Base-by-base conservation (phyloP, 2,888 invertebrate species). In the Cephus pygmeus region DNA sequence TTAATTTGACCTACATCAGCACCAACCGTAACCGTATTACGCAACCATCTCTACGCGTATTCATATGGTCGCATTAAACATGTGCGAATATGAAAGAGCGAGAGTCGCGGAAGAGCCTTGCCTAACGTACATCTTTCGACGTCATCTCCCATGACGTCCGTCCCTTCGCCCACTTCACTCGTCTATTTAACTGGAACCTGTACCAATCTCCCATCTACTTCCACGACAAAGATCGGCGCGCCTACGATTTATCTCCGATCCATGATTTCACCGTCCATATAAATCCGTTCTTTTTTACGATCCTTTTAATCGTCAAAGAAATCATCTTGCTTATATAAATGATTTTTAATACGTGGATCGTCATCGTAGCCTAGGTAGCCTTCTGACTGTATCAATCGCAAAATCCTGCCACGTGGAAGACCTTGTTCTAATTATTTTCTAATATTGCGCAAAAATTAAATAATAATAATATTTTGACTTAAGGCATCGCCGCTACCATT, bases 101-200 rank as follows among this genome's bases (percentile, higher is more conserved):
- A 15, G 33, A 71, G 71, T 71, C 71, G 4, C 71, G 71, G 71
- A 71, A 71, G 71, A 71, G 71, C 71, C 71, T 71, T 34, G 31
- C 71, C 71, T 71, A 71, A 56, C 23, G 2, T 23, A 23, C 56
- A 15, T 23, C 23, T 15, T 9, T 9, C 56, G 23, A 56, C 23
- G 9, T 9, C 56, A 1, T 56, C 56, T 56, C 56, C 23, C 2
- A 9, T 9, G 9, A 56, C 23, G 56, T 56, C 56, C 56, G 2
- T 56, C 23, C 40, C 12, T 40, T 40, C 40, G 15, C 40, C 40
- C 40, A 40, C 40, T 40, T 40, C 23, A 23, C 23, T 56, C 2
- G 23, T 9, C 40, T 0, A 40, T 40, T 6, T 15, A 40, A 40
- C 1, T 15, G 2, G 56, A 56, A 9, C 56, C 23, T 6, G 1